Percentiles rank a stretch among this genome's conserved stretches.
Conservation (phyloP, 2,113 vertebrate species). For the Eleginops maclovinus region DNA sequence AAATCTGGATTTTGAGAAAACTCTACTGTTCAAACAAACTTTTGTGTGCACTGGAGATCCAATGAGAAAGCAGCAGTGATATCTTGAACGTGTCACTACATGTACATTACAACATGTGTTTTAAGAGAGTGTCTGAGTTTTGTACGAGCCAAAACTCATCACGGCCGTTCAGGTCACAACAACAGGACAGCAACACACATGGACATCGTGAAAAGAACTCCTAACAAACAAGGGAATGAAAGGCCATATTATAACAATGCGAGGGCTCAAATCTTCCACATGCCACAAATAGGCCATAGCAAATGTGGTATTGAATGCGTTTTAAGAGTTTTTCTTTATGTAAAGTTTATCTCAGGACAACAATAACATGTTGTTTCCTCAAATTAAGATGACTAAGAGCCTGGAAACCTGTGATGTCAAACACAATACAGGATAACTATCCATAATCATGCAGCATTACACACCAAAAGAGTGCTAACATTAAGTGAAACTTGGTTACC, state of each 20-base stretch:
- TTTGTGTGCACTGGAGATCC: conserved; percentile 1
- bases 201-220: not conserved
- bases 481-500: not conserved
- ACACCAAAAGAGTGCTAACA: not conserved
- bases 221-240: not conserved
- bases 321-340: not conserved
- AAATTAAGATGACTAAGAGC: not conserved
- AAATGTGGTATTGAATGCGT: not conserved
- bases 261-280: too few species aligned
- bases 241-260: not conserved
- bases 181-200: conserved; percentile 1
- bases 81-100: not conserved
- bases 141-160: conserved; percentile 2
- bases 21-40: conserved; percentile 21
- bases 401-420: not conserved
- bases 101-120: not conserved
- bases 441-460: not conserved
- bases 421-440: not conserved
- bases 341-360: not conserved
- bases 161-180: conserved; percentile 14
- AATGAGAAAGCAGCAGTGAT: not conserved
- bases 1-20: not conserved
- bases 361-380: not conserved
- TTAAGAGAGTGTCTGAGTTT: conserved; percentile 3
- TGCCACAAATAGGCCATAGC: too few species aligned